Evolutionary conservation across 2,113 vertebrate genomes (phyloP).

Genomic region (Motacilla tschutschensis): DNA sequence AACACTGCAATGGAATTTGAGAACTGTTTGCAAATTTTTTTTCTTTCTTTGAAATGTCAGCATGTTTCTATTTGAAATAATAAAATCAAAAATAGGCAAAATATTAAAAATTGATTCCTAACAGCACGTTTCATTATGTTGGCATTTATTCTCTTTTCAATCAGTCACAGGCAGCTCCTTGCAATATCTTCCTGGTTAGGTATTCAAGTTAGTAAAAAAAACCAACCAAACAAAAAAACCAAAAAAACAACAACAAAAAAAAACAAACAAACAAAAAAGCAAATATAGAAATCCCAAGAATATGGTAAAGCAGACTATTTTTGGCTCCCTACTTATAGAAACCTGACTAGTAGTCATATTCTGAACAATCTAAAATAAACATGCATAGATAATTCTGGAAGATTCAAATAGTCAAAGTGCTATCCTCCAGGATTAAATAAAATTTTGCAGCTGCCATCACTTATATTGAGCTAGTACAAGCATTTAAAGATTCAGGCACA

Average conservation of each 20-base stretch:
- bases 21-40: neutral
- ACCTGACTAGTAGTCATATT: neutral
- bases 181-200: neutral
- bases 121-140: neutral
- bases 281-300: neutral
- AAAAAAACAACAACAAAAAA: too few species aligned
- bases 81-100: neutral
- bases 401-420: neutral
- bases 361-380: slow-evolving; percentile 43
- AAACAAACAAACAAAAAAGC: neutral
- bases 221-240: too few species aligned
- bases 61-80: neutral
- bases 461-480: neutral
- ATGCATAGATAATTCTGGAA: slow-evolving; percentile 11
- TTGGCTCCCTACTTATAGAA: neutral
- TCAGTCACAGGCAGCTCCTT: neutral
- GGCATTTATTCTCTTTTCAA: neutral
- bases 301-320: neutral
- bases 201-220: neutral
- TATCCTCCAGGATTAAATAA: neutral
- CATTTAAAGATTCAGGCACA: slow-evolving; percentile 3
- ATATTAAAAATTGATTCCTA: neutral
- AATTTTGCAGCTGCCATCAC: slow-evolving; percentile 25
- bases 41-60: neutral
- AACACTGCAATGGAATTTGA: neutral